phyloP scores from a whole-genome alignment of 1,140 invertebrate genomes.

The Drosophila gunungcola region DNA sequence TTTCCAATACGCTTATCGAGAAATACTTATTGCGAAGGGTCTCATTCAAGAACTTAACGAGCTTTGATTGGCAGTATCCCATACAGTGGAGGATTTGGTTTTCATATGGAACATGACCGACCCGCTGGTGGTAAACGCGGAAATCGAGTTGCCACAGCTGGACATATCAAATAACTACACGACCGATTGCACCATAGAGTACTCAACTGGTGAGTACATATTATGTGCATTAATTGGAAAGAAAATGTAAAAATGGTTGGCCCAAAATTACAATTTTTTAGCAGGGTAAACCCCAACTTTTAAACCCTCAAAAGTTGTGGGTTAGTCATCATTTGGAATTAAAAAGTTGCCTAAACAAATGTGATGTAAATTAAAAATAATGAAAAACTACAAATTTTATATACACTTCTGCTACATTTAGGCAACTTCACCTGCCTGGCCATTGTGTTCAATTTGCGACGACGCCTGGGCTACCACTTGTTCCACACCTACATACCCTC shows the following conservation, averaged over 20 bases:
- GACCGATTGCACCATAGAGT: slow-evolving; percentile 94
- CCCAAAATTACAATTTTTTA: too few species aligned
- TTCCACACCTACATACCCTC: slow-evolving; percentile 97
- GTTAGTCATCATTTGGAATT: too few species aligned
- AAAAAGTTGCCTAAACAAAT: too few species aligned
- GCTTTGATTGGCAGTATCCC: slow-evolving; percentile 88
- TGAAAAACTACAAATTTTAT: too few species aligned
- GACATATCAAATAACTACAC: slow-evolving; percentile 95
- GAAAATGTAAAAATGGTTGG: too few species aligned
- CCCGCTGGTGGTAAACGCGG: slow-evolving; percentile 93
- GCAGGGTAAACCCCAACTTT: too few species aligned
- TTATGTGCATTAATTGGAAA: too few species aligned
- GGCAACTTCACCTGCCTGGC: slow-evolving; percentile 95
- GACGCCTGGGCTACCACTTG: slow-evolving; percentile 94
- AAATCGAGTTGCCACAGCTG: slow-evolving; percentile 94
- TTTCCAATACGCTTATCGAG: not conserved
- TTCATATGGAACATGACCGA: slow-evolving; percentile 96
- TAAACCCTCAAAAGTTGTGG: too few species aligned
- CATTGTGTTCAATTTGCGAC: slow-evolving; percentile 92
- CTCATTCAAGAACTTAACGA: slow-evolving; percentile 34
- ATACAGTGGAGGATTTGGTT: slow-evolving; percentile 93
- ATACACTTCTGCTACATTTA: slow-evolving; percentile 56
- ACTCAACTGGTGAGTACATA: slow-evolving; percentile 89
- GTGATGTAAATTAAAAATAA: too few species aligned
- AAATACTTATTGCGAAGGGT: slow-evolving; percentile 7